Base-by-base conservation (phyloP, 2,797 vertebrate species). In the Lepilemur ruficaudatus region DNA sequence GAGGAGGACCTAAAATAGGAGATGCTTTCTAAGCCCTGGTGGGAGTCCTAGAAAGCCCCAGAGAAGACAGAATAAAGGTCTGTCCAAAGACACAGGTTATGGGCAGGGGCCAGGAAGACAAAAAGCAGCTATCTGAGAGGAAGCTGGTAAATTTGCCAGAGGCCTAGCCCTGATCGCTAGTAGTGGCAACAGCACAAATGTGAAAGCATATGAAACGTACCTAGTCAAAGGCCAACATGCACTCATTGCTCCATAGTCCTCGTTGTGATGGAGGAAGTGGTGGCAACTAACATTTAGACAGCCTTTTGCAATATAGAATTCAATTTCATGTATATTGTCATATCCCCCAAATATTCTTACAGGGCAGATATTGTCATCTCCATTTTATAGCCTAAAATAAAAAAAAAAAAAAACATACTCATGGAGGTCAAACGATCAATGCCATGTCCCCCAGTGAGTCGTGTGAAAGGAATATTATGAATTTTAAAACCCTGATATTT, bases 371-470 rank as follows among this genome's bases (percentile, higher is more conserved):
- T 35, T 78, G 7, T 38, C n/a, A 43, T 78, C 23, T 43, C 46
- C 41, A 7, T 91, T 94, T 89, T 95, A 63, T 79, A 69, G 12
- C 30, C 82, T 86, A 73, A 78, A 91, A 52, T 59, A 48, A 83
- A 78, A 61, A 61, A n/a, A 65, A 59, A 28, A 59, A 18, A 61
- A 52, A 81, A 25, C 35, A 48, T 63, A 11, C 32, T 76, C 9
- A 7, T 43, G 55, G 55, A 90, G n/a, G 20, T 88, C 18, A 43
- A 43, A 13, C 25, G 46, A 72, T 83, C 67, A 50, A 10, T 67
- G 14, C 61, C 52, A 6, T 48, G 14, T 35, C 61, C 50, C 43
- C 67, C 9, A 32, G 35, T 50, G 70, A 46, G 35, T 89, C 38
- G 83, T 65, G 13, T 52, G 65, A 72, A 55, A 75, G 83, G 72